Percentiles rank a stretch among this genome's conserved stretches.
These are phyloP conservation scores for Ophion ellenae DNA, from an alignment of 2,888 invertebrate species.

Conservation along the genomic window DNA sequence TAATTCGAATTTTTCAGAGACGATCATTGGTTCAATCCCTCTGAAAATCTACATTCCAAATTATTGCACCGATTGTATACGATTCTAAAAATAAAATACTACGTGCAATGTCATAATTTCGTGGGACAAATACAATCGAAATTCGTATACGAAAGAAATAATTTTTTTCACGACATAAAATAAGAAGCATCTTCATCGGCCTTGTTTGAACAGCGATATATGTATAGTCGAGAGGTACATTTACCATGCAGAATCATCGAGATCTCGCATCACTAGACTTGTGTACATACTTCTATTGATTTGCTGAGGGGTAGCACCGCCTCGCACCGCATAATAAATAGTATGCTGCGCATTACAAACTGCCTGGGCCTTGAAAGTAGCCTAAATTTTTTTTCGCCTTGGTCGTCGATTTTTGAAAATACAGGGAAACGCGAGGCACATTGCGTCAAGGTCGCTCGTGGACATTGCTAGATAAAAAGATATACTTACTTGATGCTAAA, in stretches of 20 bases:
- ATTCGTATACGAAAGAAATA: not conserved
- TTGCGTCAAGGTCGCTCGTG: slow-evolving; percentile 12
- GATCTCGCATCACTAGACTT: slow-evolving; percentile 16
- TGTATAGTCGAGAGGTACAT: not conserved
- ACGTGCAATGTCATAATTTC: too few relatives aligned
- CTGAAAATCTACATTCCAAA: not conserved
- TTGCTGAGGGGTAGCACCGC: slow-evolving; percentile 56
- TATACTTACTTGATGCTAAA: too few relatives aligned
- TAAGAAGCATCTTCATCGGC: too few relatives aligned
- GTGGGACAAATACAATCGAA: too few relatives aligned
- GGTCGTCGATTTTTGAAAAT: slow-evolving; percentile 18
- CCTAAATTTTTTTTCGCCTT: slow-evolving; percentile 10
- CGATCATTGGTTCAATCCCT: not conserved
- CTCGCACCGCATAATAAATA: slow-evolving; percentile 58
- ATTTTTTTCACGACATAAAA: not conserved
- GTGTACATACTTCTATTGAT: slow-evolving; percentile 50
- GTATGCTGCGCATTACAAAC: slow-evolving; percentile 27
- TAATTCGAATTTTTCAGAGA: slow-evolving; percentile 2
- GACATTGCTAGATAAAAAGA: not conserved
- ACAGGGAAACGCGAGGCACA: slow-evolving; percentile 4
- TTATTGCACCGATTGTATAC: slow-evolving; percentile 27
- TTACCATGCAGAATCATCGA: not conserved
- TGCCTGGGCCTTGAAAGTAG: slow-evolving; percentile 35
- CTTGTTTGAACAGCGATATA: not conserved
- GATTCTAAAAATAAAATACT: slow-evolving; percentile 3